A percentile compares a stretch with the other conserved stretches of the same genome.
Evolutionary conservation across 1,140 invertebrate species (phyloP).

Genomic region (Drosophila pseudoobscura): DNA sequence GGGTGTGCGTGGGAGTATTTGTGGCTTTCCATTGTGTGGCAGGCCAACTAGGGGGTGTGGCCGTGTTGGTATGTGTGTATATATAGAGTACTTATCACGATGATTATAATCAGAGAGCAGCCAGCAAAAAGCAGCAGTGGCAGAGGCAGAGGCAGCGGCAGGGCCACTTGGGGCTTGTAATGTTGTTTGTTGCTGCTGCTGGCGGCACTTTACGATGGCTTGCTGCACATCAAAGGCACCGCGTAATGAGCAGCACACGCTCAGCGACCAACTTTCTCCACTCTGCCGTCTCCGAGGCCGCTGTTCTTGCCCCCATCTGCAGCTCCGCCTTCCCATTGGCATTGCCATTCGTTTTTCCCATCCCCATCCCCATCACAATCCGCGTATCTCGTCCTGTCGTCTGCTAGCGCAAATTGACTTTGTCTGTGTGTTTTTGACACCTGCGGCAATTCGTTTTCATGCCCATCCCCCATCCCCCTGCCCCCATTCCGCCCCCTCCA

Average conservation of each 20-base stretch:
- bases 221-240: conserved; percentile 79
- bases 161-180: conserved; percentile 74
- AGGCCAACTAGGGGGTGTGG: conserved; percentile 40
- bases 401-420: conserved; percentile 76
- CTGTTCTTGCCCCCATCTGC: too few relatives aligned
- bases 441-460: conserved; percentile 76
- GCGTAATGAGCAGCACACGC: conserved; percentile 77
- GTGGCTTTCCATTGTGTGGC: conserved; percentile 46
- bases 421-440: conserved; percentile 80
- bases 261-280: conserved; percentile 11
- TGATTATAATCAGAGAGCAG: conserved; percentile 70
- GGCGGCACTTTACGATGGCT: conserved; percentile 74
- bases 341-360: conserved; percentile 1
- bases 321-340: background rate
- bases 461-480: conserved; percentile 8
- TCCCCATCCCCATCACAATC: background rate
- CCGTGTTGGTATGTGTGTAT: conserved; percentile 16
- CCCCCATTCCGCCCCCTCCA: background rate
- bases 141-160: conserved; percentile 20
- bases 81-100: conserved; percentile 63
- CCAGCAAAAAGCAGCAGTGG: conserved; percentile 17
- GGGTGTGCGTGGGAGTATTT: background rate
- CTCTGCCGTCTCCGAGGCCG: background rate
- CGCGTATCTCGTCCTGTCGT: conserved; percentile 27
- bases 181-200: conserved; percentile 63